A percentile compares a stretch with the other conserved stretches of the same genome.
phyloP scores from a whole-genome alignment of 2,888 invertebrate species.

The Eupeodes latifasciatus region DNA sequence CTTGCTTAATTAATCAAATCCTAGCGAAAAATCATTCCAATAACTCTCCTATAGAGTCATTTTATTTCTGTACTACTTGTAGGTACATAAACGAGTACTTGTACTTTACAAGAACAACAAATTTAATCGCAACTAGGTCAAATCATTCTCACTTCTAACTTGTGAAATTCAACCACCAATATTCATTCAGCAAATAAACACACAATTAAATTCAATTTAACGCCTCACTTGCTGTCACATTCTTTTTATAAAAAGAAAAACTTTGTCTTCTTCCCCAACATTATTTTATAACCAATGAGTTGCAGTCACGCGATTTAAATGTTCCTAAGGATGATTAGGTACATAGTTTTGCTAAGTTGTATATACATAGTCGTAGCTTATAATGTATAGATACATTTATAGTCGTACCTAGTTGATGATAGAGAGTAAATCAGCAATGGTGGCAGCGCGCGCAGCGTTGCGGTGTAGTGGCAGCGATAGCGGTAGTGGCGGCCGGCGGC shows the following conservation, averaged over 20 bases:
- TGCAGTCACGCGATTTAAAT: constrained; percentile 71
- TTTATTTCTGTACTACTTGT: background rate
- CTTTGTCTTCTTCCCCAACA: constrained; percentile 47
- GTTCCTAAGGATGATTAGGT: constrained; percentile 59
- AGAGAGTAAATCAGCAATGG: no score
- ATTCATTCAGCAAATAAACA: constrained; percentile 76
- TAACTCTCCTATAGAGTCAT: constrained; percentile 12
- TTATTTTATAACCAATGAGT: constrained; percentile 35
- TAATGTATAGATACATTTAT: no score
- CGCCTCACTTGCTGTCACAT: constrained; percentile 73
- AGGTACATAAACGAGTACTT: background rate
- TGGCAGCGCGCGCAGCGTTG: no score
- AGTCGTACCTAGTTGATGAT: no score
- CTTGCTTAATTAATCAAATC: constrained; percentile 42
- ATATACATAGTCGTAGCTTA: background rate
- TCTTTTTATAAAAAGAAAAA: constrained; percentile 51
- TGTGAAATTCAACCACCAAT: constrained; percentile 66
- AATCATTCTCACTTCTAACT: constrained; percentile 72
- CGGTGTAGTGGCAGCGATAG: background rate
- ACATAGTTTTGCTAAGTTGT: background rate
- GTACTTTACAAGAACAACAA: background rate
- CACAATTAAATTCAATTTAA: constrained; percentile 76
- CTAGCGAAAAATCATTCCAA: constrained; percentile 37
- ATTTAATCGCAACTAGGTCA: constrained; percentile 64
- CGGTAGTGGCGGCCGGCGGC: background rate